Evolutionary conservation across 2,113 vertebrate species (phyloP).

Genomic region (Cyphomyrus discorhynchus): DNA sequence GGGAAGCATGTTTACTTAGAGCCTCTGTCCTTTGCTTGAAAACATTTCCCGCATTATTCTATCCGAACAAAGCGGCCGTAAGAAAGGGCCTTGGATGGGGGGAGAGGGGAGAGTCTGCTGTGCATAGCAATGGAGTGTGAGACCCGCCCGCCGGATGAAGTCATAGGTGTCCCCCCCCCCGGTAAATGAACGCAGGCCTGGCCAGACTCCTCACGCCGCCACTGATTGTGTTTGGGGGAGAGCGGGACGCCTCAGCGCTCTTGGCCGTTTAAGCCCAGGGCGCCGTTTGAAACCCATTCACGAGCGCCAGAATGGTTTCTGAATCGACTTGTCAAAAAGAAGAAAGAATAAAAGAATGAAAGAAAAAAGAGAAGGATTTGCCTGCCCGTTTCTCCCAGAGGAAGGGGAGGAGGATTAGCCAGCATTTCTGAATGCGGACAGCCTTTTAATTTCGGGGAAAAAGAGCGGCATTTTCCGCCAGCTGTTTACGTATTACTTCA

Average conservation of each 20-base stretch:
- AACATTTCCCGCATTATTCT: constrained; percentile 56
- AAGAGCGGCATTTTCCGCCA: neutral
- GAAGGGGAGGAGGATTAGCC: constrained; percentile 47
- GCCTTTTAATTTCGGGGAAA: neutral
- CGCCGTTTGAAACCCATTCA: constrained; percentile 54
- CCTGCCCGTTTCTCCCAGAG: constrained; percentile 38
- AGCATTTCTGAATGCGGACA: constrained; percentile 40
- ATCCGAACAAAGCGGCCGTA: constrained; percentile 50
- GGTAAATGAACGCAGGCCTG: constrained; percentile 43
- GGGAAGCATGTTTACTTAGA: constrained; percentile 42
- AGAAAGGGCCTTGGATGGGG: constrained; percentile 30
- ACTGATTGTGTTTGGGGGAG: constrained; percentile 63
- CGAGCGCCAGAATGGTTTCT: constrained; percentile 46
- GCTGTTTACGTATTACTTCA: neutral
- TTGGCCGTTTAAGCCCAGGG: constrained; percentile 51
- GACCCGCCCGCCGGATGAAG: constrained; percentile 45
- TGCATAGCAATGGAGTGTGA: constrained; percentile 60
- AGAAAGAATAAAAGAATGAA: constrained; percentile 39
- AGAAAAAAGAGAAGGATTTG: constrained; percentile 52
- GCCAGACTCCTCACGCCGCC: constrained; percentile 43
- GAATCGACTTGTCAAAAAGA: constrained; percentile 56
- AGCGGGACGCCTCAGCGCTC: constrained; percentile 51
- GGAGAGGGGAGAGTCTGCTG: constrained; percentile 37
- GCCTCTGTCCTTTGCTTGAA: constrained; percentile 35
- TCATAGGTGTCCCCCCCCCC: constrained; percentile 39